Base-by-base conservation (phyloP, 1,140 invertebrate genomes). In the Bacillus rossius region DNA sequence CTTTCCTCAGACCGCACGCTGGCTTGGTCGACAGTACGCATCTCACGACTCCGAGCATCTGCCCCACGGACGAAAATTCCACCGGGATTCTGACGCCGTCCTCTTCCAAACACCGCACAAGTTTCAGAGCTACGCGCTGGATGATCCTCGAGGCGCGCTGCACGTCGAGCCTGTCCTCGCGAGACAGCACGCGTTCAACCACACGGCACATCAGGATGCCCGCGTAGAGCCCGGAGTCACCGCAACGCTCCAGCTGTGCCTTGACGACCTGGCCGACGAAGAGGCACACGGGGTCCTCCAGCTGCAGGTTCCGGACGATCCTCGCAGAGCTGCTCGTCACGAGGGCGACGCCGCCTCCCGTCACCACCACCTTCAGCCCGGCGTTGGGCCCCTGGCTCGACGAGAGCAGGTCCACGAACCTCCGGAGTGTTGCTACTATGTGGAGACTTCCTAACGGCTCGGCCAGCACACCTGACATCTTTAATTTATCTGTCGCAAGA, bases 261-360 rank as follows among this genome's bases (percentile, higher is more conserved):
- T 57, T 49, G 17, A 57, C 49, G 38, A 57, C 29, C 20, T 57
- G 55, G 1, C 16, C 22, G 16, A 57, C n/a, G 10, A 42, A 57
- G 13, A 48, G 7, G 17, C 55, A 57, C n/a, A 57, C 20, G 10
- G 55, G 55, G 34, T 57, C 23, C 8, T 26, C 14, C 10, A 49
- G 25, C 7, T 19, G 13, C n/a, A 47, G 16, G 20, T 57, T 57
- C 38, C 41, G 47, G 2, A 57, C 14, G 1, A 57, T 17, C 41
- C 55, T 57, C 10, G 43, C 19, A 16, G 55, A 57, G n/a, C 43
- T 29, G 8, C 43, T 48, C 34, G 55, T 49, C 7, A 49, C 29
- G 10, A 47, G 14, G n/a, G 55, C 16, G 10, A 37, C 17, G 1
- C 55, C 45, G 14, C 42, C 55, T 34, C 55, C 43, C 16, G 55